These are phyloP conservation scores for Drosophila littoralis DNA, from an alignment of 1,140 invertebrate genomes.

Conservation along the genomic window DNA sequence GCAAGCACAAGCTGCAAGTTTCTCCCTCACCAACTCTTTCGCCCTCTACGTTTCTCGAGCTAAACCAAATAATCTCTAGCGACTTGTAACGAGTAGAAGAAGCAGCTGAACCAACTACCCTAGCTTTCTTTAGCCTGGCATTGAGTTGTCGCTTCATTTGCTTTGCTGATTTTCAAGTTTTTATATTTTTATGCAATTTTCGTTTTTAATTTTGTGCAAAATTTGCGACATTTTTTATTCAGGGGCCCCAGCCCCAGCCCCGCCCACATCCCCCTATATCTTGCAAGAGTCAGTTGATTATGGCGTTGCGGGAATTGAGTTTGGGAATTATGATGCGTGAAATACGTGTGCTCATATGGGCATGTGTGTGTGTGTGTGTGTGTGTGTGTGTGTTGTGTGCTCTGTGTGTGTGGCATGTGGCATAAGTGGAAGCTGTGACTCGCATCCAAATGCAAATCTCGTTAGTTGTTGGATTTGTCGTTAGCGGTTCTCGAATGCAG, in stretches of 20 bases:
- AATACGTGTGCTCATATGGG: constrained; percentile 28
- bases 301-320: constrained; percentile 73
- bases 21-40: too few species aligned
- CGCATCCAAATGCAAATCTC: constrained; percentile 76
- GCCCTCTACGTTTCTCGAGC: background rate
- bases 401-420: constrained; percentile 8
- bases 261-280: background rate
- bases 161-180: constrained; percentile 76
- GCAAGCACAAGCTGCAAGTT: too few species aligned
- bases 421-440: constrained; percentile 18
- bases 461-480: constrained; percentile 62
- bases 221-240: constrained; percentile 37
- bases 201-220: constrained; percentile 60
- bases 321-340: constrained; percentile 75
- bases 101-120: background rate
- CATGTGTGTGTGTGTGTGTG: constrained; percentile 1
- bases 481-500: constrained; percentile 59
- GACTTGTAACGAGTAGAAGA: constrained; percentile 15
- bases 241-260: too few species aligned
- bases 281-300: constrained; percentile 63
- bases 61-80: constrained; percentile 15
- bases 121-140: background rate
- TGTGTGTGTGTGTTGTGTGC: background rate
- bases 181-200: constrained; percentile 71
- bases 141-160: constrained; percentile 58